Evolutionary conservation across 2,113 vertebrate species (phyloP).

Genomic region (Chamaea fasciata): DNA sequence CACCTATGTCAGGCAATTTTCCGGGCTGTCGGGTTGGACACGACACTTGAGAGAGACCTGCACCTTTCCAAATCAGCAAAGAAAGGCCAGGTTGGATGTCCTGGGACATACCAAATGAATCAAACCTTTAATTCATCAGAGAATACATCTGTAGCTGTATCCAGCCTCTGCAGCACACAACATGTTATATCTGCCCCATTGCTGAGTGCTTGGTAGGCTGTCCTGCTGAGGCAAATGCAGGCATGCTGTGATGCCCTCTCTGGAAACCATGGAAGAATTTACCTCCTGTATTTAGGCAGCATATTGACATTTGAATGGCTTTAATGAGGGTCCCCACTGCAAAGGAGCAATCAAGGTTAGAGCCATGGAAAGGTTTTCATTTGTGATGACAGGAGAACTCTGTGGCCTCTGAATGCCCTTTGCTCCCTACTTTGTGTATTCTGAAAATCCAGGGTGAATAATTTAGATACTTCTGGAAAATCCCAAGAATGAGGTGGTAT

Average conservation of each 20-base stretch:
- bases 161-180: not conserved
- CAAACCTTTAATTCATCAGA: not conserved
- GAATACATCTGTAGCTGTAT: not conserved
- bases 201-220: not conserved
- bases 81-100: not conserved
- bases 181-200: rapidly evolving
- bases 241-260: not conserved
- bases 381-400: not conserved
- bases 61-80: not conserved
- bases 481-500: not conserved
- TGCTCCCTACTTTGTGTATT: not conserved
- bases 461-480: not conserved
- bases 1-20: not conserved
- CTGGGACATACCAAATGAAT: not conserved
- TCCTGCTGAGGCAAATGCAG: not conserved
- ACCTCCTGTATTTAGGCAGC: not conserved
- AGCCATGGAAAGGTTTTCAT: not conserved
- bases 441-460: not conserved
- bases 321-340: not conserved
- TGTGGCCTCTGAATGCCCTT: not conserved
- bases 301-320: not conserved
- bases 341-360: not conserved
- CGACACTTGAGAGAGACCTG: not conserved
- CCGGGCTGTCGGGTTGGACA: not conserved
- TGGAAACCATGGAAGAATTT: not conserved